Percentiles rank a stretch among this genome's conserved stretches.
phyloP scores from a whole-genome alignment of 2,888 invertebrate species.

The Drosophila helvetica region DNA sequence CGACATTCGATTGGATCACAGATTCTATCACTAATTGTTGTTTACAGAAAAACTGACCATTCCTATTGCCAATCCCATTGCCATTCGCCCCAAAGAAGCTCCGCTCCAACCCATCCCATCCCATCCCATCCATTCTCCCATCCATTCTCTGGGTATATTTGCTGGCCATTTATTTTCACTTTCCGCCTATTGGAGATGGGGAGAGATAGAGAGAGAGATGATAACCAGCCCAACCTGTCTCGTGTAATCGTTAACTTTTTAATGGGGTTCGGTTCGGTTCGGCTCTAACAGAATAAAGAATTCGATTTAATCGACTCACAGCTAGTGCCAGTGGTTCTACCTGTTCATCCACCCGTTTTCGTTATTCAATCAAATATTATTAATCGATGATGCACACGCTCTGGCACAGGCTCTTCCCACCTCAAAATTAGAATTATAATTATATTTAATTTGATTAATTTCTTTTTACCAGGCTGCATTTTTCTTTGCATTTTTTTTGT shows the following conservation, averaged over 20 bases:
- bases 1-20: constrained; percentile 28
- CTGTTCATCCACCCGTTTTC: constrained; percentile 12
- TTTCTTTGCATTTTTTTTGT: constrained; percentile 33
- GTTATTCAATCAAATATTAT: constrained; percentile 17
- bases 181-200: constrained; percentile 20
- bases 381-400: constrained; percentile 41
- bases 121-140: background rate
- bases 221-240: constrained; percentile 41
- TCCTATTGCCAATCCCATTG: background rate
- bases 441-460: constrained; percentile 27
- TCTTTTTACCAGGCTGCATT: constrained; percentile 12
- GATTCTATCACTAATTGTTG: constrained; percentile 34
- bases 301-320: constrained; percentile 34
- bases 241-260: constrained; percentile 45
- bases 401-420: constrained; percentile 4
- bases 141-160: constrained; percentile 23
- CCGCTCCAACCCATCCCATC: no score
- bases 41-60: constrained; percentile 33
- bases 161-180: constrained; percentile 41
- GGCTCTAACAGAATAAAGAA: constrained; percentile 38
- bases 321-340: constrained; percentile 18
- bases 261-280: constrained; percentile 26
- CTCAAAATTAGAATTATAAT: constrained; percentile 26
- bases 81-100: background rate
- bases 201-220: constrained; percentile 2